Conservation (phyloP, 35 echinoderm and acorn worm species). For the Lytechinus variegatus region DNA sequence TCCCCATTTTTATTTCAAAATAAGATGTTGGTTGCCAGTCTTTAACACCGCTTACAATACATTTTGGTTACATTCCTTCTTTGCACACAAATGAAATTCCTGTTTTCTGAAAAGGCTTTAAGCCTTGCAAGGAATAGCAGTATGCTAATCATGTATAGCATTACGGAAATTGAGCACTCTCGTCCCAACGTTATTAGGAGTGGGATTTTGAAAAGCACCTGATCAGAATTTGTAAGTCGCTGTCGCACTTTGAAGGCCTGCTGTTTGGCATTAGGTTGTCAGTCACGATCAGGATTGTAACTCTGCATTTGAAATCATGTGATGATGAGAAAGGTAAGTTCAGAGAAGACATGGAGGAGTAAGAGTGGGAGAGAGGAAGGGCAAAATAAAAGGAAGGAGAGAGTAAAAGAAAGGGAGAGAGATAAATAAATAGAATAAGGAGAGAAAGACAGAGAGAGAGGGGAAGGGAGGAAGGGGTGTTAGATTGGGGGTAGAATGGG, state of each 20-base stretch:
- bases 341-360: neutral
- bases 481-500: neutral
- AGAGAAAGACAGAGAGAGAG: neutral
- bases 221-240: neutral
- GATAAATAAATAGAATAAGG: neutral
- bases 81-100: too few species aligned
- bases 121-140: neutral
- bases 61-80: too few species aligned
- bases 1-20: too few species aligned
- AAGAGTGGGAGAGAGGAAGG: neutral
- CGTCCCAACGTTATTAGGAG: neutral
- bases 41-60: too few species aligned
- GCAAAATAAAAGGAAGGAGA: neutral
- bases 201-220: slow-evolving; percentile 11
- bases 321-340: neutral
- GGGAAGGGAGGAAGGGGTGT: neutral
- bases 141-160: slow-evolving; percentile 6
- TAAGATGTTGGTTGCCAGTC: too few species aligned
- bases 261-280: neutral
- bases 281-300: neutral
- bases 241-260: neutral
- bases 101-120: too few species aligned
- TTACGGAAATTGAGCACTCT: slow-evolving; percentile 17
- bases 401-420: neutral
- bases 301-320: neutral